Evolutionary conservation across 2,888 invertebrate genomes (phyloP), one percentile per base, ranked within the genome.

Genomic region (Blastobasis lacticolella): DNA sequence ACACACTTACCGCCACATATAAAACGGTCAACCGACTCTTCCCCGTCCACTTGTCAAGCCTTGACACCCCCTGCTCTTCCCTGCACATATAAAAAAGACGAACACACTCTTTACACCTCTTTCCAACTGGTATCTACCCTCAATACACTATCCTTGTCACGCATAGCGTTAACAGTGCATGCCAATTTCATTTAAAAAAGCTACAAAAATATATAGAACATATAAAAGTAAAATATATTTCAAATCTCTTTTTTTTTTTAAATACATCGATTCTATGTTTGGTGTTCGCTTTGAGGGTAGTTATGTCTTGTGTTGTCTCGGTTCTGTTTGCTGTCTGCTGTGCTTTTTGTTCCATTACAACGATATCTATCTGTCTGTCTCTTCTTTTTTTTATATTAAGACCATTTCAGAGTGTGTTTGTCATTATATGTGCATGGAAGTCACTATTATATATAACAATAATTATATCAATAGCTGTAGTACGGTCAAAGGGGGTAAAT

Each of bases 391-490:
- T 61, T 63, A 59, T 62, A 62, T 62, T 69, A 62, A 54, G 61
- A 56, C 67, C 65, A 62, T 71, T 69, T 62, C 65, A 64, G 88
- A 88, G 88, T 89, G 88, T 89, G 88, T 86, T 86, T 86, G 88
- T 85, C 86, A 79, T 82, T 82, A 85, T 84, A 88, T 89, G 88
- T 89, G 88, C 89, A 88, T 88, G 88, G 83, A 86, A 80, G 79
- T 78, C 78, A 42, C 9, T 73, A 75, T 64, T 74, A 68, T 70
- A 63, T 69, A 67, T 68, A 73, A 69, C 63, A 69, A 73, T 74
- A 75, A 23, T 23, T 64, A 61, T 66, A 66, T 56, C 55, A 57
- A 66, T 62, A 69, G 60, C 54, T 64, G 65, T 68, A 70, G 75
- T 77, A 79, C 76, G 69, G 57, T 65, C 61, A 66, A 67, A 64